Evolutionary conservation across 1,140 invertebrate species (phyloP).

Genomic region (Gerris buenoi): DNA sequence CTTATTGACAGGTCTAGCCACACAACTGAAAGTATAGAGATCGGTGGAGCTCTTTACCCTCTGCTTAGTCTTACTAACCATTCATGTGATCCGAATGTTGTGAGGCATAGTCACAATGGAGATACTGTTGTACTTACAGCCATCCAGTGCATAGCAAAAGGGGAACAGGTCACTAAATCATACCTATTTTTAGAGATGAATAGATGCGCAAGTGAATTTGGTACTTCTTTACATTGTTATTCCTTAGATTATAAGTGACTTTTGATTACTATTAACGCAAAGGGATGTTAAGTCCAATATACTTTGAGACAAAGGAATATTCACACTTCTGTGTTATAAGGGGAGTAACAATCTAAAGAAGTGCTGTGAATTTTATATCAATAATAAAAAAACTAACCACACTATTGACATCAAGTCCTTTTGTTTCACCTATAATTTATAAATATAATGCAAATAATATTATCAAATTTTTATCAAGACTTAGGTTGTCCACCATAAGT

Average conservation of each 20-base stretch:
- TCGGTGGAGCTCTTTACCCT: slow-evolving; percentile 52
- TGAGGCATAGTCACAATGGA: slow-evolving; percentile 38
- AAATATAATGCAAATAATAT: too few species aligned
- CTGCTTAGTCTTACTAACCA: slow-evolving; percentile 75
- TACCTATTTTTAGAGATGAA: neutral
- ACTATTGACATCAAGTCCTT: too few species aligned
- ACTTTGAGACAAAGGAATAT: neutral
- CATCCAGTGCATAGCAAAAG: slow-evolving; percentile 45
- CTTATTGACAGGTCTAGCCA: slow-evolving; percentile 29
- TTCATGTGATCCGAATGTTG: slow-evolving; percentile 73
- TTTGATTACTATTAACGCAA: neutral
- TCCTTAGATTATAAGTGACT: neutral
- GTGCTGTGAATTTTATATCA: too few species aligned
- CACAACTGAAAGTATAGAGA: slow-evolving; percentile 24
- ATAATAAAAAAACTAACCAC: too few species aligned
- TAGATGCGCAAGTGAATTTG: neutral
- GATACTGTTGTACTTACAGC: slow-evolving; percentile 39
- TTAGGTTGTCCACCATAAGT: too few species aligned
- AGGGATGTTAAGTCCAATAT: neutral
- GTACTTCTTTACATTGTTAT: neutral
- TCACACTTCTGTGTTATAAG: too few species aligned
- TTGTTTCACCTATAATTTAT: too few species aligned
- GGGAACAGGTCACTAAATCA: slow-evolving; percentile 39
- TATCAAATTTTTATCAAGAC: too few species aligned
- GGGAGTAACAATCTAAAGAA: too few species aligned